Evolutionary conservation across 2,888 invertebrate genomes (phyloP), one percentile per base, ranked within the genome.

Genomic region (Chloromyia formosa): DNA sequence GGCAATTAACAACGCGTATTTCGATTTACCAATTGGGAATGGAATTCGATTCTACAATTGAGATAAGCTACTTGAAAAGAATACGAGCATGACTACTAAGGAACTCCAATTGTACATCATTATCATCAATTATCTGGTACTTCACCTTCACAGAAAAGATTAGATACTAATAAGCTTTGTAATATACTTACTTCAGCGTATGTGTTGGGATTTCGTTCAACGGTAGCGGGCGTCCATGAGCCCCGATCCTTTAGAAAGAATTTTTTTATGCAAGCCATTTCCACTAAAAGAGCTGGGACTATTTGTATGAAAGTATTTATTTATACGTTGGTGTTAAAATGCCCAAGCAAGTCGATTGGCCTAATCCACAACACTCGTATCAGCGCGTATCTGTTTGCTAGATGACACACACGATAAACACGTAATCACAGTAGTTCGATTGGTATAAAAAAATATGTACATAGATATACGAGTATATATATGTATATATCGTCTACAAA

Each of bases 251-350:
- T 71, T 9, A 71, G 4, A 20, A 71, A 71, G 12, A 71, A 58
- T 18, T 56, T 71, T 20, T 58, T 71, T 5, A 71, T 35, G 20
- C 71, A 71, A 2, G 71, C 71, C 71, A 71, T 71, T n/a, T 35
- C 14, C 18, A 49, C 49, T 12, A n/a, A 49, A 22, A 40, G n/a
- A n/a, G 7, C 27, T 7, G 3, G 27, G 7, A 35, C 35, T 66
- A 1, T 56, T 10, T 22, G 56, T 10, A 18, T 56, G 16, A 16
- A 53, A 10, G n/a, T 3, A 5, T 53, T 53, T 1, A 1, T 60
- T n/a, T 22, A 23, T 22, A 23, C 23, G 16, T 5, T 58, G 16
- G 7, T 10, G 58, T 58, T 18, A 58, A 20, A 16, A 18, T 12
- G 10, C 58, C 10, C 61, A 27, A 23, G 4, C 61, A 35, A 5